Conservation (phyloP, 2,113 vertebrate genomes). For the Mystacornis crossleyi region DNA sequence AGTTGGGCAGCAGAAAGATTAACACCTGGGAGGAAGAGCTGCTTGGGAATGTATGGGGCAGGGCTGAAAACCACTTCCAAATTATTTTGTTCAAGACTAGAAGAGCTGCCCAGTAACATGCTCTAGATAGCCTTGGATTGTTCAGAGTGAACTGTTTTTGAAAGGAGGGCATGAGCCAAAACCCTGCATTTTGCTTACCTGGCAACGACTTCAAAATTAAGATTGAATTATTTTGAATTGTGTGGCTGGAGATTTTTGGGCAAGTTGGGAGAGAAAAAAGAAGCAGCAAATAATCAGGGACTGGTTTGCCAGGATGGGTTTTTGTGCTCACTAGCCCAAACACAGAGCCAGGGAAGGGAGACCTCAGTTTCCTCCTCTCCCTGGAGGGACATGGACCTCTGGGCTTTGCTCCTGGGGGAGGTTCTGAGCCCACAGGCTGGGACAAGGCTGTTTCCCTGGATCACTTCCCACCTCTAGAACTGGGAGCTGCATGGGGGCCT, state of each 20-base stretch:
- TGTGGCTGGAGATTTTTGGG: neutral
- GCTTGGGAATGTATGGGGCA: neutral
- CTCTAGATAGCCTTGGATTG: neutral
- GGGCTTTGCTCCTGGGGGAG: neutral
- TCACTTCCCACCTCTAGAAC: too few species aligned
- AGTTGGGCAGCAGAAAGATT: neutral
- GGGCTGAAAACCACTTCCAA: neutral
- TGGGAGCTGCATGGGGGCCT: neutral
- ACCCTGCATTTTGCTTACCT: neutral
- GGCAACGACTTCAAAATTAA: neutral
- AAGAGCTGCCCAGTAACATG: neutral
- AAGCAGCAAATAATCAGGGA: neutral
- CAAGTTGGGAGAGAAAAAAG: neutral
- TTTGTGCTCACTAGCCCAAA: neutral
- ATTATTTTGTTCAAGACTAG: neutral
- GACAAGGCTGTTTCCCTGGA: neutral
- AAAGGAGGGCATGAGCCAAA: neutral
- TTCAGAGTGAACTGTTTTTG: neutral
- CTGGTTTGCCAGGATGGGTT: fast-evolving
- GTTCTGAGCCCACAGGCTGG: neutral
- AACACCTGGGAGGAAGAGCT: neutral
- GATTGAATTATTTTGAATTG: neutral
- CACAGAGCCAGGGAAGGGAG: neutral
- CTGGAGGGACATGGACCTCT: fast-evolving
- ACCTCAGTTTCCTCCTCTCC: neutral